Percentiles rank a stretch among this genome's conserved stretches.
These are phyloP conservation scores for Melanostoma mellinum DNA, from an alignment of 2,888 invertebrate species.

Conservation along the genomic window DNA sequence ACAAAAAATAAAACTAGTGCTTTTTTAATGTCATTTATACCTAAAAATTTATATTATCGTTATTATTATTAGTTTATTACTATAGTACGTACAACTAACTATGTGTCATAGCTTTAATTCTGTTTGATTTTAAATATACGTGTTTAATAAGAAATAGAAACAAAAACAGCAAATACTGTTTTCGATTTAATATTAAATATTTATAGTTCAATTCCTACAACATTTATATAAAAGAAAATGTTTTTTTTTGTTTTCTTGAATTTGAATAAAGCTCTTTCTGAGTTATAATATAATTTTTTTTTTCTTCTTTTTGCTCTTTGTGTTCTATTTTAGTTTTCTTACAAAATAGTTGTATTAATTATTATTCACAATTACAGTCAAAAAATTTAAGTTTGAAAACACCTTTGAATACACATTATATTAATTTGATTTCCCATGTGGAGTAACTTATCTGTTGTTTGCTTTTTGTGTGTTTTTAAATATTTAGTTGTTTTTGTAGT, in stretches of 20 bases:
- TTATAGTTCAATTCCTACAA: conserved; percentile 58
- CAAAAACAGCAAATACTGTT: conserved; percentile 45
- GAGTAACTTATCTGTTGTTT: conserved; percentile 55
- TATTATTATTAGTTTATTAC: no score
- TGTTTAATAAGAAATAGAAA: conserved; percentile 30
- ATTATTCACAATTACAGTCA: conserved; percentile 69
- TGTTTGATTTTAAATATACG: conserved; percentile 18
- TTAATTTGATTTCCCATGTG: conserved; percentile 64
- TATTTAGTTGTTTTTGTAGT: conserved; percentile 25
- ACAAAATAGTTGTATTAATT: conserved; percentile 69
- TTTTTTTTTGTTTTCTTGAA: conserved; percentile 29
- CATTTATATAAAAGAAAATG: conserved; percentile 47
- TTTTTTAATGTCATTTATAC: no score
- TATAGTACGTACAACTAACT: conserved; percentile 1
- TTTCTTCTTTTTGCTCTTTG: conserved; percentile 7
- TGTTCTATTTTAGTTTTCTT: conserved; percentile 38
- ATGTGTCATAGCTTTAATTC: conserved; percentile 58
- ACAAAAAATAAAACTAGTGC: conserved; percentile 15
- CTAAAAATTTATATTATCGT: no score
- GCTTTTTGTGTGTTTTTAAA: conserved; percentile 27
- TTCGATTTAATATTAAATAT: conserved; percentile 46
- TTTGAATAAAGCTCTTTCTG: conserved; percentile 70
- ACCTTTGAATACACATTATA: conserved; percentile 38
- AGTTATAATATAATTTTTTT: conserved; percentile 46
- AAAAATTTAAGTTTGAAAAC: conserved; percentile 42